Conservation (phyloP, 2,797 vertebrate species). For the Cossypha polioptera region DNA sequence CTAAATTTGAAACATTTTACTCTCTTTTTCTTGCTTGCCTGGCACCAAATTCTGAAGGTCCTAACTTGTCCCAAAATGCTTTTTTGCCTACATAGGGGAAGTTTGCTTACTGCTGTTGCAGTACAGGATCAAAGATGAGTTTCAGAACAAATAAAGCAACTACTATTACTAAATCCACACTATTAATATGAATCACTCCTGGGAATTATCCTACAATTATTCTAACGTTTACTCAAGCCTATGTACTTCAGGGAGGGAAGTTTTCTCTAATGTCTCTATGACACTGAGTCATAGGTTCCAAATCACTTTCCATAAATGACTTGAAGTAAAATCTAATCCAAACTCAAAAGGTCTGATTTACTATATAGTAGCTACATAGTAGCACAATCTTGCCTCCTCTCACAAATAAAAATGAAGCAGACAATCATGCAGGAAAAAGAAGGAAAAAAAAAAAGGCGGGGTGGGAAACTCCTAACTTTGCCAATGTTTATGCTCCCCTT, state of each 20-base stretch:
- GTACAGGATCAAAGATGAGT: not conserved
- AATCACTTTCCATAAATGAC: not conserved
- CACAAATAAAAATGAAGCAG: not conserved
- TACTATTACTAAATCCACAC: not conserved
- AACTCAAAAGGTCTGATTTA: not conserved
- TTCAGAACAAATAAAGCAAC: slow-evolving; percentile 5
- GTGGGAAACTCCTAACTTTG: not conserved
- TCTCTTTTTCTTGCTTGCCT: not conserved
- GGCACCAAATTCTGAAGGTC: not conserved
- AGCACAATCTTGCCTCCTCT: not conserved
- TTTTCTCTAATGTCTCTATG: not conserved
- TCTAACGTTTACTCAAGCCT: not conserved
- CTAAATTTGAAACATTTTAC: not conserved
- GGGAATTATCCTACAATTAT: slow-evolving; percentile 14
- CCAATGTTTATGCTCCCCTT: not conserved
- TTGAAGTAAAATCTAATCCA: not conserved
- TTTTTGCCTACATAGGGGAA: not conserved
- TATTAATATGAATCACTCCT: not conserved
- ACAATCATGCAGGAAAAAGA: not conserved
- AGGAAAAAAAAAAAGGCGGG: rapidly evolving
- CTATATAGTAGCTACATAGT: not conserved
- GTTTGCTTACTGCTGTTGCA: not conserved
- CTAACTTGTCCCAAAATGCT: not conserved
- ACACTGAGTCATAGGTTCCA: slow-evolving; percentile 17
- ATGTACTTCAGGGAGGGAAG: not conserved